Evolutionary conservation across 23 tunicate genomes (phyloP), one percentile per base, ranked within the genome.

Genomic region (Corella eumyota): DNA sequence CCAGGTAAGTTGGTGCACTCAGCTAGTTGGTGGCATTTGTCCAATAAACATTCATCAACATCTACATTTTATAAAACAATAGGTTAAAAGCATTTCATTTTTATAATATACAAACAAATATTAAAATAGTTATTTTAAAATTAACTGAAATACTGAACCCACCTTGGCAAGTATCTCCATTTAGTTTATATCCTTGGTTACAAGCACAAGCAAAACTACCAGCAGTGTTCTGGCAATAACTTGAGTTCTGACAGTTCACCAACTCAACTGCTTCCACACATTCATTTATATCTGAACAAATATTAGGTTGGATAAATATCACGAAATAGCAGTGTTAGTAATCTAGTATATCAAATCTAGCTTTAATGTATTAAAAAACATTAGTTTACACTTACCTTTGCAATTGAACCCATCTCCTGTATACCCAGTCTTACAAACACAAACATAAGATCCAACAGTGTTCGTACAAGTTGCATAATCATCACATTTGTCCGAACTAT

Each of bases 141-240:
- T n/a, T n/a, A n/a, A n/a, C n/a, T n/a, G n/a, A n/a, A n/a, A n/a
- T n/a, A n/a, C n/a, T n/a, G n/a, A 36, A 51, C 11, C 23, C 22
- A 51, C 57, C 57, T n/a, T n/a, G 20, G n/a, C 36, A 29, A 28
- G 28, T 44, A 1, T 45, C 66, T 5, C 34, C 50, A 23, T 45
- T 50, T 46, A 5, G 22, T 22, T 65, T 58, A 40, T 56, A 76
- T 9, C 82, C 82, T 17, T 45, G 35, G 4, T 54, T 34, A 55
- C 82, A 76, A 44, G 67, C 74, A 57, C 71, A 76, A 5, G 22
- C 31, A 30, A 48, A 66, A 56, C 73, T 66, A 3, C 82, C 82
- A 0, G 44, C 63, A 0, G 82, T 76, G 49, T 76, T 76, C 52
- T 23, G 32, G 61, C 75, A 51, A n/a, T 51, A 5, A 51, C 57